phyloP scores from a whole-genome alignment of 1,140 invertebrate species.

The Scylla paramamosain region DNA sequence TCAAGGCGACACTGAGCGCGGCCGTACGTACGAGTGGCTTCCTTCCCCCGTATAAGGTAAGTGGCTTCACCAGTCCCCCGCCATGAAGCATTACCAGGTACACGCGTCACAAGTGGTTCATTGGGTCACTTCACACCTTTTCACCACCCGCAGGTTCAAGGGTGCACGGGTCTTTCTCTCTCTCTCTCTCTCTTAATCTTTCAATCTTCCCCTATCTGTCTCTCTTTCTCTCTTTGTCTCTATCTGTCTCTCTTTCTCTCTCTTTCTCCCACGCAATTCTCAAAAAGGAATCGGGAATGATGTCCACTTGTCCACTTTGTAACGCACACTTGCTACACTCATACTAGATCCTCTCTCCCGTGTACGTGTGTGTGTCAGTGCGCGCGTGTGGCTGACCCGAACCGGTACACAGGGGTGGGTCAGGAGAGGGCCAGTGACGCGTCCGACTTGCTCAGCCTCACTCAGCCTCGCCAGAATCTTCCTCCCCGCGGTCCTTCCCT shows the following conservation, averaged over 20 bases:
- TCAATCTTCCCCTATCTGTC: not conserved
- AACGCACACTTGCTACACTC: not conserved
- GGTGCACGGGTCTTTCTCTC: not conserved
- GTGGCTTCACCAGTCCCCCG: too few relatives aligned
- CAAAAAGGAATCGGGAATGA: too few relatives aligned
- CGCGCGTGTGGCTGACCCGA: not conserved
- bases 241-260: too few relatives aligned
- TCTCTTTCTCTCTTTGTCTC: not conserved
- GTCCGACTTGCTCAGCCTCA: too few relatives aligned
- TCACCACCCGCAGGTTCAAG: not conserved
- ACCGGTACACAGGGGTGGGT: not conserved
- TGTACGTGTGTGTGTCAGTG: too few relatives aligned
- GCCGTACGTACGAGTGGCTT: too few relatives aligned
- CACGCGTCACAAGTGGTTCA: not conserved
- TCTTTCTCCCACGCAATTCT: too few relatives aligned
- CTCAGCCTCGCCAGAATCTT: not conserved
- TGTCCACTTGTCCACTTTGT: too few relatives aligned
- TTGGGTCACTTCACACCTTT: constrained; percentile 11
- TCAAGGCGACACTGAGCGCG: too few relatives aligned
- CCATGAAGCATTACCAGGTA: too few relatives aligned
- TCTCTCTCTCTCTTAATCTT: not conserved
- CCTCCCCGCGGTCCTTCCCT: not conserved
- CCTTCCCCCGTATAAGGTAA: too few relatives aligned
- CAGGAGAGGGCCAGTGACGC: not conserved
- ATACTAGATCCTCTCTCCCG: not conserved